Evolutionary conservation across 2,888 invertebrate genomes (phyloP).

Genomic region (Drosophila parthenogenetica): DNA sequence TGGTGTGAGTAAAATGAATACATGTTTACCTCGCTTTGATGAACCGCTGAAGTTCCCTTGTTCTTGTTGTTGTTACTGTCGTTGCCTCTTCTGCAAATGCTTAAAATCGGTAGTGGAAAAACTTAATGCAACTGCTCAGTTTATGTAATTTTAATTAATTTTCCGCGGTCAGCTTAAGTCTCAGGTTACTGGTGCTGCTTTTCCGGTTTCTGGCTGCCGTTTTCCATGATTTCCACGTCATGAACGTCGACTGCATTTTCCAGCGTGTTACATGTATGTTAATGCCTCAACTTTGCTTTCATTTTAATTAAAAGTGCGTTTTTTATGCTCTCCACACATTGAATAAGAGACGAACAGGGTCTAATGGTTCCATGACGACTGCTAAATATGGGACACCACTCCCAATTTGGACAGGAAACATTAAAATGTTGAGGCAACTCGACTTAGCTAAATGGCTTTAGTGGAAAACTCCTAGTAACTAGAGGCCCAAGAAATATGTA

Average conservation of each 20-base stretch:
- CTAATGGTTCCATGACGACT: too few species aligned
- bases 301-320: slow-evolving; percentile 75
- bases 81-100: slow-evolving; percentile 13
- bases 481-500: too few species aligned
- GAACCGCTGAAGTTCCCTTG: slow-evolving; percentile 51
- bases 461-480: too few species aligned
- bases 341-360: too few species aligned
- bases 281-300: slow-evolving; percentile 71
- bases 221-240: slow-evolving; percentile 3
- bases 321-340: too few species aligned
- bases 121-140: slow-evolving; percentile 21
- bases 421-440: too few species aligned
- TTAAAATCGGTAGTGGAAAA: not conserved
- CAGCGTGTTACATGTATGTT: slow-evolving; percentile 47
- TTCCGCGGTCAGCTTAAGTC: slow-evolving; percentile 76
- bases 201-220: not conserved
- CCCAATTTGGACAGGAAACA: too few species aligned
- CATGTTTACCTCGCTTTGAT: slow-evolving; percentile 47
- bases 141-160: slow-evolving; percentile 78
- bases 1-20: not conserved
- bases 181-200: slow-evolving; percentile 34
- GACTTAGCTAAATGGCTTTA: too few species aligned
- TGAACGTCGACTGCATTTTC: slow-evolving; percentile 17
- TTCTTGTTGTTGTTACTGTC: not conserved
- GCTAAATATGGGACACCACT: too few species aligned